Evolutionary conservation across 2,888 invertebrate genomes (phyloP).

Genomic region (Seladonia tumulorum): DNA sequence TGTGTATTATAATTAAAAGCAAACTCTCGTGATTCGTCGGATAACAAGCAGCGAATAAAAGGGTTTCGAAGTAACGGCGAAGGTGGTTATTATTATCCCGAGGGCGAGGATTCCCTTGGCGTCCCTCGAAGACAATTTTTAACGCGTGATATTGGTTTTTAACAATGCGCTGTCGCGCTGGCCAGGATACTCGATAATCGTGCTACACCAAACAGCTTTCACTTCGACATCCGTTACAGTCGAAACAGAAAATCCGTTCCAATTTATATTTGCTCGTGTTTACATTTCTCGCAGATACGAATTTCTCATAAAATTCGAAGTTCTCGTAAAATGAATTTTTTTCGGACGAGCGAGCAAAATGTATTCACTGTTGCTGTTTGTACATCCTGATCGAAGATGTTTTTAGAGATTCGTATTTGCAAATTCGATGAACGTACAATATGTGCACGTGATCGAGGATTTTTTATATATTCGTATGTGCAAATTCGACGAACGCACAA

Average conservation of each 20-base stretch:
- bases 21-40: not conserved
- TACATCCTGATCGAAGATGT: not conserved
- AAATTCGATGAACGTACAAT: not conserved
- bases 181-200: not conserved
- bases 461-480: not conserved
- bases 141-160: not conserved
- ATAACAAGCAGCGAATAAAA: slow-evolving; percentile 4
- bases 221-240: slow-evolving; percentile 13
- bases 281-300: not conserved
- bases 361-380: not conserved
- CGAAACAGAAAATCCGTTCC: slow-evolving; percentile 5
- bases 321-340: not conserved
- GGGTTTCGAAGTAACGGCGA: slow-evolving; percentile 4
- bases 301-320: not conserved
- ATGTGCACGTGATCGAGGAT: not conserved
- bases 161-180: not conserved
- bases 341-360: not conserved
- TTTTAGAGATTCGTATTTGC: not conserved
- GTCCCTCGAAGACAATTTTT: slow-evolving; percentile 9
- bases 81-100: slow-evolving; percentile 29
- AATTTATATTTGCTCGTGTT: not conserved
- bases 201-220: slow-evolving; percentile 7
- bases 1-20: not conserved
- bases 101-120: slow-evolving; percentile 18
- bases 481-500: not conserved